These are phyloP conservation scores for Limosa lapponica DNA, from an alignment of 2,797 vertebrate genomes.

Conservation along the genomic window DNA sequence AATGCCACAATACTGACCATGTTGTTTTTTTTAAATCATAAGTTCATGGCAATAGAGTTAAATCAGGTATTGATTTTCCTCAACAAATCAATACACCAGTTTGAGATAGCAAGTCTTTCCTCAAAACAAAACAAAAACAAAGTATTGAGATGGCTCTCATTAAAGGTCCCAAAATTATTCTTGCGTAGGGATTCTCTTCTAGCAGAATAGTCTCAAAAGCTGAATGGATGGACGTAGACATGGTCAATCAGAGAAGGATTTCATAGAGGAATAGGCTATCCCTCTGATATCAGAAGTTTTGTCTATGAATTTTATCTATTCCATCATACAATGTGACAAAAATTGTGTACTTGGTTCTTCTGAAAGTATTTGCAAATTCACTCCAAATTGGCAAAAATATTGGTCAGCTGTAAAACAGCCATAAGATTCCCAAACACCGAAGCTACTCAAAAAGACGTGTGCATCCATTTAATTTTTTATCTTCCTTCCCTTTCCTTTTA, in stretches of 20 bases:
- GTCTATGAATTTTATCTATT: background rate
- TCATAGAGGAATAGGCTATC: background rate
- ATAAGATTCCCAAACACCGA: background rate
- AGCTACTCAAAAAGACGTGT: background rate
- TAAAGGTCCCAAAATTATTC: background rate
- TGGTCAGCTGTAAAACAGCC: background rate
- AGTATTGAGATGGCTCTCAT: background rate
- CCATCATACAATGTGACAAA: background rate
- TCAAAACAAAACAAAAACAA: background rate
- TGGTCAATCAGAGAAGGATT: background rate
- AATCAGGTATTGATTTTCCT: background rate
- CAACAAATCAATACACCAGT: background rate
- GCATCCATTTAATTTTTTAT: background rate
- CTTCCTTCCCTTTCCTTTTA: background rate
- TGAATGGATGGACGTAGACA: background rate
- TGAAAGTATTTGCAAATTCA: background rate
- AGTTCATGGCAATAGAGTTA: background rate
- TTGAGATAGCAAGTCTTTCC: background rate
- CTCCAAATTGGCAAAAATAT: background rate
- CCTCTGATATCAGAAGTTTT: background rate
- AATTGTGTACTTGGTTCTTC: background rate
- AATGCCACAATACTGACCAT: background rate
- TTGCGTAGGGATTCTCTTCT: background rate
- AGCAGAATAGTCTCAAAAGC: background rate
- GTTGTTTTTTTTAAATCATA: background rate